A percentile compares a stretch with the other conserved stretches of the same genome.
Conservation (phyloP, 2,888 invertebrate genomes). For the Chaetoderma sp. region DNA sequence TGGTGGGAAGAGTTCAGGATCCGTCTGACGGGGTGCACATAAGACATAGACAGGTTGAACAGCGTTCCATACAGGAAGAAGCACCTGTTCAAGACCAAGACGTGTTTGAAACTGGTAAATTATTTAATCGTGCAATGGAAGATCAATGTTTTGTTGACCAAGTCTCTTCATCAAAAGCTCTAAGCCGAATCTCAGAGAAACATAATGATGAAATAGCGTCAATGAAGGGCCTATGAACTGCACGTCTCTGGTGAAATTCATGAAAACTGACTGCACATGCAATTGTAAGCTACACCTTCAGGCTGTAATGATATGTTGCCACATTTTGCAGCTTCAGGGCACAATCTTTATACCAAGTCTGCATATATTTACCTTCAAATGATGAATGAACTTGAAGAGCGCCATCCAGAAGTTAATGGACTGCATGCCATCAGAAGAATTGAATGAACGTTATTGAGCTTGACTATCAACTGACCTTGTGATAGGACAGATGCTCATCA, state of each 20-base stretch:
- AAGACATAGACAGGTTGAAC: neutral
- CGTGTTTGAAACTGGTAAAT: neutral
- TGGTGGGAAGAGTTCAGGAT: neutral
- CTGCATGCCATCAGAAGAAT: conserved; percentile 12
- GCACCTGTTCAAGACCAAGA: neutral
- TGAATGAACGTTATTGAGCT: too few species aligned
- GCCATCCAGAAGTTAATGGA: conserved; percentile 24
- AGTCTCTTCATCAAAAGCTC: neutral
- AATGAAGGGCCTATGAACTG: conserved; percentile 1
- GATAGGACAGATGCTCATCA: too few species aligned
- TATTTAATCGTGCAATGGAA: neutral
- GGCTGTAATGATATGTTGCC: conserved; percentile 23
- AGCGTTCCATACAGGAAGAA: neutral
- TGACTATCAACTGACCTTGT: too few species aligned
- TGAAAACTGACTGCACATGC: conserved; percentile 24
- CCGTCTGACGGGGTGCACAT: neutral
- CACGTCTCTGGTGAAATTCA: conserved; percentile 18
- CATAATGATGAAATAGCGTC: neutral
- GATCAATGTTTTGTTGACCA: neutral
- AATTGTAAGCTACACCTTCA: conserved; percentile 22
- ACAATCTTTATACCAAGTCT: conserved; percentile 35
- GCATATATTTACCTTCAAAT: conserved; percentile 28
- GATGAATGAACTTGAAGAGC: conserved; percentile 23
- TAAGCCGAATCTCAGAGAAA: neutral
- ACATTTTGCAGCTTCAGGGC: conserved; percentile 38